phyloP scores from a whole-genome alignment of 2,888 invertebrate species.

The Tinea pellionella region DNA sequence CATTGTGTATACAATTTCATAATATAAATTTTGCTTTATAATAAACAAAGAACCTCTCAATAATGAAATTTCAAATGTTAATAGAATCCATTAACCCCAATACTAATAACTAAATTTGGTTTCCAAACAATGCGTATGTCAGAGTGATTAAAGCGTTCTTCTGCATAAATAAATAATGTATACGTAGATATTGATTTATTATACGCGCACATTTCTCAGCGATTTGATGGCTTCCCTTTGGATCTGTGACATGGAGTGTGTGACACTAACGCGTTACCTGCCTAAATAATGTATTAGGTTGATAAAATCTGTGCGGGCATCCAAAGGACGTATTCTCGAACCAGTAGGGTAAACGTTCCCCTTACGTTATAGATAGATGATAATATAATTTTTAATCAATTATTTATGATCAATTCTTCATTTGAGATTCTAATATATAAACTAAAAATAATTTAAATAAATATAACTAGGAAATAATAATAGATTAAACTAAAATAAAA shows the following conservation, averaged over 20 bases:
- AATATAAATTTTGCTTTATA: no score
- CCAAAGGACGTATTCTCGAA: neutral
- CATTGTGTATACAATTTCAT: no score
- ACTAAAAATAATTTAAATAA: no score
- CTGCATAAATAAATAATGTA: conserved; percentile 44
- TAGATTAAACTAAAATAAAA: no score
- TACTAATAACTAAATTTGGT: conserved; percentile 8
- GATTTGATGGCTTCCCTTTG: neutral
- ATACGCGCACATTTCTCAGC: neutral
- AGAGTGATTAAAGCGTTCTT: conserved; percentile 25
- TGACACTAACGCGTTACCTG: conserved; percentile 32
- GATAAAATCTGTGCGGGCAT: conserved; percentile 38
- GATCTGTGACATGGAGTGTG: conserved; percentile 18
- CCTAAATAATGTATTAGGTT: conserved; percentile 51
- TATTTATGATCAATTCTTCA: neutral
- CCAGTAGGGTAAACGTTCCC: conserved; percentile 3
- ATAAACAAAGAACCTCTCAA: neutral
- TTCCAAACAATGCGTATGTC: neutral
- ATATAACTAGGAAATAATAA: no score
- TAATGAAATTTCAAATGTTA: neutral
- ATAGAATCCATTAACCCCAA: neutral
- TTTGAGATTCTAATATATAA: no score
- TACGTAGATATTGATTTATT: conserved; percentile 1
- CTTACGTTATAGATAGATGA: neutral
- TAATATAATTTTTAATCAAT: neutral